Percentiles rank a stretch among this genome's conserved stretches.
phyloP scores from a whole-genome alignment of 2,113 vertebrate genomes.

The Epinephelus lanceolatus region DNA sequence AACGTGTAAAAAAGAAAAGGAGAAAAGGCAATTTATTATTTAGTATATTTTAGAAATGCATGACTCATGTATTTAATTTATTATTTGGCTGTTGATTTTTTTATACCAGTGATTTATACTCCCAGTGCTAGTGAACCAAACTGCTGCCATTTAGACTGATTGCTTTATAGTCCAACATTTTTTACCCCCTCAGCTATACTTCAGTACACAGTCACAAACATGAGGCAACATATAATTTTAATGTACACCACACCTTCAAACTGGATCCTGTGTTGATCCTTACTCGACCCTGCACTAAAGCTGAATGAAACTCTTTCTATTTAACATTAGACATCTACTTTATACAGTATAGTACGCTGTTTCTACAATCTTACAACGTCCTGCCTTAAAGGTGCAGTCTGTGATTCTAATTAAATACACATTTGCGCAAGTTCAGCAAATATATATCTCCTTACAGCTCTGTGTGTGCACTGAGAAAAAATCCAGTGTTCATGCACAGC shows the following conservation, averaged over 20 bases:
- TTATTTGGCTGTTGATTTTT: slow-evolving; percentile 3
- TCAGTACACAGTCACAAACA: not conserved
- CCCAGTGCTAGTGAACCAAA: not conserved
- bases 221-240: slow-evolving; percentile 13
- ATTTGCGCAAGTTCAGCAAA: no score
- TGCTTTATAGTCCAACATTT: not conserved
- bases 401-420: no score
- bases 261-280: not conserved
- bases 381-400: no score
- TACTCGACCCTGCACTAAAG: not conserved
- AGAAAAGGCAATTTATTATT: not conserved
- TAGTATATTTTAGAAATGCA: slow-evolving; percentile 16
- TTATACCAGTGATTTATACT: slow-evolving; percentile 3
- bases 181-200: not conserved
- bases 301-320: not conserved
- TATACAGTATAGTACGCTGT: not conserved
- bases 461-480: no score
- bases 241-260: not conserved
- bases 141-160: not conserved
- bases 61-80: not conserved
- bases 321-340: not conserved
- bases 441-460: no score
- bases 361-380: not conserved
- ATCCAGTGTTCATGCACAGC: no score
- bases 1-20: not conserved